phyloP scores from a whole-genome alignment of 2,888 invertebrate genomes.

The Tigriopus californicus region DNA sequence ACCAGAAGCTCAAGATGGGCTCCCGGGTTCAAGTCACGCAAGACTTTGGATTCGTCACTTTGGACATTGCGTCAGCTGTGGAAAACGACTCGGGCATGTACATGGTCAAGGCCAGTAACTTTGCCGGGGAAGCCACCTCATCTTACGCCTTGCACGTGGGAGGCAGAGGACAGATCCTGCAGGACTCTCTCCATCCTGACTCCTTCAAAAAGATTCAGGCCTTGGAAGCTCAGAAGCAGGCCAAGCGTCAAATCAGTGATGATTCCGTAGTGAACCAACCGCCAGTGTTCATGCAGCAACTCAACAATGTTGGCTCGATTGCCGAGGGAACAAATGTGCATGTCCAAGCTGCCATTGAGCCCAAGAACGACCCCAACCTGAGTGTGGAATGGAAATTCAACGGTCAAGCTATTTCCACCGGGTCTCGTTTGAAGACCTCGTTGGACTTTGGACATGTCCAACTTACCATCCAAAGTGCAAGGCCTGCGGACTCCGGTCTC shows the following conservation, averaged over 20 bases:
- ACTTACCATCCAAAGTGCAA: slow-evolving; percentile 63
- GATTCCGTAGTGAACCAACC: slow-evolving; percentile 78
- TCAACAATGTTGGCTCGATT: slow-evolving; percentile 49
- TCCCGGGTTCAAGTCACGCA: slow-evolving; percentile 76
- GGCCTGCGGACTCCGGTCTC: slow-evolving; percentile 79
- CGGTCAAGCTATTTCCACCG: slow-evolving; percentile 30
- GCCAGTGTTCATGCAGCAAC: slow-evolving; percentile 84
- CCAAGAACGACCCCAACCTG: slow-evolving; percentile 67
- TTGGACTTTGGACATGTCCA: slow-evolving; percentile 94
- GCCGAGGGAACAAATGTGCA: slow-evolving; percentile 67
- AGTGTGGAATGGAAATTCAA: slow-evolving; percentile 80
- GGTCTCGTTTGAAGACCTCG: slow-evolving; percentile 68
- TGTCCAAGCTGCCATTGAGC: slow-evolving; percentile 75
- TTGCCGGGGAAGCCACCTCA: slow-evolving; percentile 80
- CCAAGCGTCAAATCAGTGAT: slow-evolving; percentile 42
- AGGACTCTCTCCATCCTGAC: slow-evolving; percentile 69
- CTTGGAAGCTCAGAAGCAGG: slow-evolving; percentile 54
- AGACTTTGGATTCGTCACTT: slow-evolving; percentile 81
- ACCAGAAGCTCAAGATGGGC: slow-evolving; percentile 73
- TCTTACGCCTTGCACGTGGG: slow-evolving; percentile 51
- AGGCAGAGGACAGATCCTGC: slow-evolving; percentile 40
- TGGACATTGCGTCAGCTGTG: slow-evolving; percentile 72
- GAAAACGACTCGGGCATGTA: slow-evolving; percentile 78
- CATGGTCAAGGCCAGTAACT: slow-evolving; percentile 82
- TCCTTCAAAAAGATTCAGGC: slow-evolving; percentile 78